Evolutionary conservation across 2,797 vertebrate species (phyloP).

Genomic region (Mallotus villosus): DNA sequence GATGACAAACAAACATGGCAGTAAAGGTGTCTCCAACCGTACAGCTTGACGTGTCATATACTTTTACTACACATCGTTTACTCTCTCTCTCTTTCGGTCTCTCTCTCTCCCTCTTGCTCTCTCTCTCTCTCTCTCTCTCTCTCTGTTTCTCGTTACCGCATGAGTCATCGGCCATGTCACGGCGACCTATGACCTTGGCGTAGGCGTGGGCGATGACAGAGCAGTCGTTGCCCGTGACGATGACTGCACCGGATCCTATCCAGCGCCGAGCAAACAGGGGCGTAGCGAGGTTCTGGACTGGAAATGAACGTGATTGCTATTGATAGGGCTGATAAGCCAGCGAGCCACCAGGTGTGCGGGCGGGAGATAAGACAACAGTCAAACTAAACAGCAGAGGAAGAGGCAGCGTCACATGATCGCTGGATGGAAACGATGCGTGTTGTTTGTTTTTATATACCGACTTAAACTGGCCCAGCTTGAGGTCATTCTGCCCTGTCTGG

Average conservation of each 20-base stretch:
- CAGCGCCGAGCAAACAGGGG: background rate
- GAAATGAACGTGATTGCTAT: background rate
- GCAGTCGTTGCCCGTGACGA: background rate
- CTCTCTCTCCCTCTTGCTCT: no score
- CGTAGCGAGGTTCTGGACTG: conserved; percentile 3
- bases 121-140: no score
- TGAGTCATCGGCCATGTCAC: background rate
- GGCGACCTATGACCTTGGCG: conserved; percentile 28
- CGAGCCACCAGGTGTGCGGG: no score
- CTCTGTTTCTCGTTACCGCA: background rate
- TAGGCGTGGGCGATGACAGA: conserved; percentile 6
- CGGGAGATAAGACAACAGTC: no score
- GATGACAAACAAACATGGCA: conserved; percentile 40
- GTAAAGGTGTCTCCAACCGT: conserved; percentile 50
- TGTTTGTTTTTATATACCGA: background rate
- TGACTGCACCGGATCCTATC: conserved; percentile 4
- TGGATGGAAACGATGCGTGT: background rate
- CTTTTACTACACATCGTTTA: conserved; percentile 54
- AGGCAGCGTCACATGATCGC: background rate
- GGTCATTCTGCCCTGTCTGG: background rate
- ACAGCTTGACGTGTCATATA: conserved; percentile 22
- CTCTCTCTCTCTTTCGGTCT: background rate
- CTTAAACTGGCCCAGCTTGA: background rate
- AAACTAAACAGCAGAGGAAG: background rate
- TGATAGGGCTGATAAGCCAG: background rate